These are phyloP conservation scores for Nemotelus nigrinus DNA, from an alignment of 2,888 invertebrate species.

Conservation along the genomic window DNA sequence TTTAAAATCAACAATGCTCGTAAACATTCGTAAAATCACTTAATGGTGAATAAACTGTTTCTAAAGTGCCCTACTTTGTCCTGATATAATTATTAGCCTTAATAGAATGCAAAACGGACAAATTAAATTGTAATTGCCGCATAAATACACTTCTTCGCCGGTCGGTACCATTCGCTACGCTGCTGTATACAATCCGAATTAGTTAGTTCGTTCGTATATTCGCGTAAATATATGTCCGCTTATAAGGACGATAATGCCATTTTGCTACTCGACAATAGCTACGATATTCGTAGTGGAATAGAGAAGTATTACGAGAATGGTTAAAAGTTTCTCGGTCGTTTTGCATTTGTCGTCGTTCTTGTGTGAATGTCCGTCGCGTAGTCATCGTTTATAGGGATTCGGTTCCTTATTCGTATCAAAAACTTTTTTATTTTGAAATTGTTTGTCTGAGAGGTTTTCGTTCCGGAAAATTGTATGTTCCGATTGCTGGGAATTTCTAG, in stretches of 20 bases:
- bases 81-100: conserved; percentile 37
- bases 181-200: too few relatives aligned
- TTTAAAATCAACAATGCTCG: too few relatives aligned
- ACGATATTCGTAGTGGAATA: too few relatives aligned
- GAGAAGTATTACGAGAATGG: conserved; percentile 10
- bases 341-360: conserved; percentile 6
- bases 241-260: too few relatives aligned
- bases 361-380: conserved; percentile 11
- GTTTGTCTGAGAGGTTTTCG: conserved; percentile 33
- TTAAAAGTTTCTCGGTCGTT: conserved; percentile 30
- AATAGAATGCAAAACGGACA: conserved; percentile 40
- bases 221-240: too few relatives aligned
- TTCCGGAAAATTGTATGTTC: conserved; percentile 33
- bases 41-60: conserved; percentile 6
- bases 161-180: too few relatives aligned
- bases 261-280: too few relatives aligned
- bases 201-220: too few relatives aligned
- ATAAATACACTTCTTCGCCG: conserved; percentile 13
- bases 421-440: conserved; percentile 22
- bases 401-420: conserved; percentile 28
- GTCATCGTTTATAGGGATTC: conserved; percentile 19
- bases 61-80: conserved; percentile 2
- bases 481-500: background rate
- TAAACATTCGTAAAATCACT: background rate
- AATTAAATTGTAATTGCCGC: conserved; percentile 39